Conservation (phyloP, 2,113 vertebrate species). For the Rhabdomys dilectus region DNA sequence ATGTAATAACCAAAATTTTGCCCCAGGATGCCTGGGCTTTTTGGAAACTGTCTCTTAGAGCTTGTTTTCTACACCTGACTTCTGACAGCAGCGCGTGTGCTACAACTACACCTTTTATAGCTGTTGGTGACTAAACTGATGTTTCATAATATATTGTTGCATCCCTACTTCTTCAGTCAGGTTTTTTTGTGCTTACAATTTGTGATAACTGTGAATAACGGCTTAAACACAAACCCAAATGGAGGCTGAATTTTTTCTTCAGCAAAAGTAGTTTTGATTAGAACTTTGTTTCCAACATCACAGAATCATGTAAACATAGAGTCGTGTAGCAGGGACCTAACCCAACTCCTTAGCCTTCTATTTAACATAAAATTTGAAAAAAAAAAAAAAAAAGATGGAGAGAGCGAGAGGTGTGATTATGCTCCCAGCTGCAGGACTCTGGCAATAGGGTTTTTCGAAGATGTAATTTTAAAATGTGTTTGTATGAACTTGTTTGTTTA, state of each 20-base stretch:
- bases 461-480: conserved; percentile 91
- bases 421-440: conserved; percentile 88
- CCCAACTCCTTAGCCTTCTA: conserved; percentile 83
- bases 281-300: conserved; percentile 87
- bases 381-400: conserved; percentile 74
- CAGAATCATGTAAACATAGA: conserved; percentile 86
- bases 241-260: conserved; percentile 90
- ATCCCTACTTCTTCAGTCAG: conserved; percentile 92
- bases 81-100: conserved; percentile 72
- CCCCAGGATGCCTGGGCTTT: conserved; percentile 81
- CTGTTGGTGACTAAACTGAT: conserved; percentile 83
- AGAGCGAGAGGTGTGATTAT: conserved; percentile 72
- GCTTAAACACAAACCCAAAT: conserved; percentile 91
- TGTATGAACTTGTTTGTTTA: conserved; percentile 93
- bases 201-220: conserved; percentile 97
- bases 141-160: conserved; percentile 91
- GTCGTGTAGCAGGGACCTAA: conserved; percentile 82
- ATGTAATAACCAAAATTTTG: conserved; percentile 87
- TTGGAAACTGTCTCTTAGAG: conserved; percentile 79
- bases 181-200: conserved; percentile 93
- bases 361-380: conserved; percentile 73
- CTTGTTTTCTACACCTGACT: conserved; percentile 84
- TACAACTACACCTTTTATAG: conserved; percentile 84
- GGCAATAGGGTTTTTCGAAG: conserved; percentile 87
- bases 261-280: conserved; percentile 88